Conservation (phyloP, 2,797 vertebrate genomes). For the Allobates femoralis region DNA sequence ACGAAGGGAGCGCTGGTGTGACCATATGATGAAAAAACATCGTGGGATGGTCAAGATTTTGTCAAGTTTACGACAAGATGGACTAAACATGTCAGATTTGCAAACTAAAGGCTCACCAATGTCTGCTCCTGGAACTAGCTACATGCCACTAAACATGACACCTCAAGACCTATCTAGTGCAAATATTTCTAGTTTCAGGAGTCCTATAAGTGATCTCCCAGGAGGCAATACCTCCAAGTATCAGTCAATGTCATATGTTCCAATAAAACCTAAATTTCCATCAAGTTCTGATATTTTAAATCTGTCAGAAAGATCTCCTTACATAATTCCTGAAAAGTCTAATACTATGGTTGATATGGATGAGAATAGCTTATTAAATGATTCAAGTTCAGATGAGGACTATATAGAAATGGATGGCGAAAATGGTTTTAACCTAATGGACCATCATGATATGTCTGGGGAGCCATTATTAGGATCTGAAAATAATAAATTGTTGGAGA, state of each 20-base stretch:
- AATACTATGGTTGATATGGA: constrained; percentile 84
- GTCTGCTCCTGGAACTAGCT: constrained; percentile 82
- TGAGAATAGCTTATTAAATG: constrained; percentile 84
- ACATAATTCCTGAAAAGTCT: constrained; percentile 83
- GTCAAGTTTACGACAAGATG: constrained; percentile 83
- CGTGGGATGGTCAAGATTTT: constrained; percentile 95
- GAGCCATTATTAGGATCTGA: constrained; percentile 94
- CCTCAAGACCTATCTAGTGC: constrained; percentile 78
- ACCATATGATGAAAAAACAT: constrained; percentile 97
- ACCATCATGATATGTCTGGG: constrained; percentile 83
- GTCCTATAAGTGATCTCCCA: constrained; percentile 78
- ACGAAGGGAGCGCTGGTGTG: constrained; percentile 90
- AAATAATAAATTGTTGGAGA: constrained; percentile 94
- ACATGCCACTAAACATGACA: constrained; percentile 75
- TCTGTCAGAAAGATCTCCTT: constrained; percentile 85
- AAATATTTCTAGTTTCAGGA: constrained; percentile 75
- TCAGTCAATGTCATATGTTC: constrained; percentile 85
- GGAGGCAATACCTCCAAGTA: constrained; percentile 80
- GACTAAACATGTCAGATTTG: constrained; percentile 77
- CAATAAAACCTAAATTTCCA: constrained; percentile 85
- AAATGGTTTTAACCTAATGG: constrained; percentile 86
- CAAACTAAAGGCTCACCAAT: constrained; percentile 81
- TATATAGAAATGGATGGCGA: constrained; percentile 90
- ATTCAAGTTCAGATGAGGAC: constrained; percentile 95
- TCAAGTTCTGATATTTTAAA: constrained; percentile 89